phyloP scores from a whole-genome alignment of 2,888 invertebrate species.

The Drosophila atripex region DNA sequence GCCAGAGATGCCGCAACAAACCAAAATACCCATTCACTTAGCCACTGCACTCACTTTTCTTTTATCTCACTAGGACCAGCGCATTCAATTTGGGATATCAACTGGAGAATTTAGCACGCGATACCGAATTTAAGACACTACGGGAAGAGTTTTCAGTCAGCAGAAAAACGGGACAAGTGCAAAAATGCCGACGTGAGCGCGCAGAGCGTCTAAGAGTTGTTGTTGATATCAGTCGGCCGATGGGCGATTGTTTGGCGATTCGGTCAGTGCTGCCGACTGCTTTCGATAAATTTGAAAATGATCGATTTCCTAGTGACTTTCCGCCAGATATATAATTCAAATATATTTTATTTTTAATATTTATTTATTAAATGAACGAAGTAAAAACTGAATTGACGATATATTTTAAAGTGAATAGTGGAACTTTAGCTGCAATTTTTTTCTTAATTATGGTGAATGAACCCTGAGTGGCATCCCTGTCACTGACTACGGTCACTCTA shows the following conservation, averaged over 20 bases:
- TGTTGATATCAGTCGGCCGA: slow-evolving; percentile 30
- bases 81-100: slow-evolving; percentile 25
- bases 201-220: slow-evolving; percentile 50
- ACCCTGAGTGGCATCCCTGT: background rate
- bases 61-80: slow-evolving; percentile 31
- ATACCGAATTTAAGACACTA: slow-evolving; percentile 46
- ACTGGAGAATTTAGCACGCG: slow-evolving; percentile 52
- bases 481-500: slow-evolving; percentile 5
- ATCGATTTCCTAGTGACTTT: too few species aligned
- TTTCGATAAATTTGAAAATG: too few species aligned
- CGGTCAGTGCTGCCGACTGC: too few species aligned
- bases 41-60: slow-evolving; percentile 30
- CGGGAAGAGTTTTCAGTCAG: slow-evolving; percentile 66
- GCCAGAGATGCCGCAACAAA: slow-evolving; percentile 58
- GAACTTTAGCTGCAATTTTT: too few species aligned
- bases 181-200: slow-evolving; percentile 66
- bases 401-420: too few species aligned
- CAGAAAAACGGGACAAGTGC: slow-evolving; percentile 69
- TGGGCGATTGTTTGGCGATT: background rate
- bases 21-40: slow-evolving; percentile 35
- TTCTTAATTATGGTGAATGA: background rate
- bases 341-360: background rate
- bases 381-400: background rate
- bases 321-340: too few species aligned
- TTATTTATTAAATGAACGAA: background rate